phyloP scores from a whole-genome alignment of 2,797 vertebrate species.

The Phalanger gymnotis region DNA sequence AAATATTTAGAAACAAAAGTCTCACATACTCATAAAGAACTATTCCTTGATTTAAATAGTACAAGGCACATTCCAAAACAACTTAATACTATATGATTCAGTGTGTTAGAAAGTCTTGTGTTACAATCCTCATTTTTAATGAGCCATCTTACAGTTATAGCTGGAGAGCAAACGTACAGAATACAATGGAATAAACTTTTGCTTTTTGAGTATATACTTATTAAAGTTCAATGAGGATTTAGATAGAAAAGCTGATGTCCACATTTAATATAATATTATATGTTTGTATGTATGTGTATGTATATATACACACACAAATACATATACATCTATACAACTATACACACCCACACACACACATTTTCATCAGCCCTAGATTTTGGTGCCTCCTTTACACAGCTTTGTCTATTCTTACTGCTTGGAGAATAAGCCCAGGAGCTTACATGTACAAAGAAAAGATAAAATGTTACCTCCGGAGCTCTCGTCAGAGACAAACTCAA shows the following conservation, averaged over 20 bases:
- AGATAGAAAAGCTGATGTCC: conserved; percentile 30
- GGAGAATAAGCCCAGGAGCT: conserved; percentile 75
- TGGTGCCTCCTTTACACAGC: conserved; percentile 11
- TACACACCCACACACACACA: no score
- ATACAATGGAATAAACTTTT: conserved; percentile 12
- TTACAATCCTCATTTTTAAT: conserved; percentile 46
- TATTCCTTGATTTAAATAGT: background rate
- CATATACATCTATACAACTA: no score
- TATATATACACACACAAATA: no score
- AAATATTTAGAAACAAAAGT: background rate
- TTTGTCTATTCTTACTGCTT: conserved; percentile 63
- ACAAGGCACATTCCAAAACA: background rate
- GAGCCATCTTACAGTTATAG: background rate
- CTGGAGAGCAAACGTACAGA: background rate
- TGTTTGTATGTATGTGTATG: no score
- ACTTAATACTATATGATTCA: conserved; percentile 30
- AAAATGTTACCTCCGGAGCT: conserved; percentile 77
- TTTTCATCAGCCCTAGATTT: conserved; percentile 21
- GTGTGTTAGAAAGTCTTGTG: background rate
- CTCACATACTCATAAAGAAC: background rate
- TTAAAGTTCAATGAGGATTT: conserved; percentile 12
- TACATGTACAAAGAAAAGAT: conserved; percentile 72
- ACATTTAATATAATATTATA: conserved; percentile 37
- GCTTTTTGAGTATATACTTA: conserved; percentile 58
- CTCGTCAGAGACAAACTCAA: conserved; percentile 74